phyloP scores from a whole-genome alignment of 2,113 vertebrate species.

The Machaerirhynchus nigripectus region DNA sequence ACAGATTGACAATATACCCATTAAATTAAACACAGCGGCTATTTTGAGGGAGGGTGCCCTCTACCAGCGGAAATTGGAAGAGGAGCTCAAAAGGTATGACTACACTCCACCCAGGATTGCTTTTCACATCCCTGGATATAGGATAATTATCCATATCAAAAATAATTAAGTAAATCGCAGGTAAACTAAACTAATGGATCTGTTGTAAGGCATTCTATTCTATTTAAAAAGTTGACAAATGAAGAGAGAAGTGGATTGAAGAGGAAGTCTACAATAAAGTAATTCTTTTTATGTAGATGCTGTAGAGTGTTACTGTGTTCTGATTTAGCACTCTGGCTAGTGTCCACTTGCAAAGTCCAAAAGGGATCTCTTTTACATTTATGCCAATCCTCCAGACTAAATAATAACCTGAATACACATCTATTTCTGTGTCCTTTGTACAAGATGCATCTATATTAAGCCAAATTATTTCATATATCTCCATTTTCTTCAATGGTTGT shows the following conservation, averaged over 20 bases:
- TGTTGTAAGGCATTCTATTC: neutral
- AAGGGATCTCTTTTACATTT: neutral
- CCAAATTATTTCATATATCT: neutral
- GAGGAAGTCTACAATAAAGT: neutral
- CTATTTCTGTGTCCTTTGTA: neutral
- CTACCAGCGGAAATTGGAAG: conserved; percentile 78
- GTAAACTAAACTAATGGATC: neutral
- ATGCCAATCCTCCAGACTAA: neutral
- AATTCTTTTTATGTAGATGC: neutral
- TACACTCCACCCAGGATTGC: neutral
- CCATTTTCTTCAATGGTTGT: neutral
- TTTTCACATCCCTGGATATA: neutral
- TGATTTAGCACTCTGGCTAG: neutral
- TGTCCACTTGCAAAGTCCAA: neutral
- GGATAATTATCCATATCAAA: neutral
- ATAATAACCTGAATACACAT: neutral
- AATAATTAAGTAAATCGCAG: neutral
- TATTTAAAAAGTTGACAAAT: neutral
- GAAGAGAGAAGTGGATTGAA: neutral
- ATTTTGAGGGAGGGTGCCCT: conserved; percentile 85
- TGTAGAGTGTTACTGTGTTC: neutral
- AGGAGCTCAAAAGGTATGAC: conserved; percentile 82
- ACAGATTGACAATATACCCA: conserved; percentile 74
- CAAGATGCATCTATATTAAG: neutral
- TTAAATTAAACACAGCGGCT: conserved; percentile 87